Evolutionary conservation across 2,113 vertebrate species (phyloP).

Genomic region (Hyaena hyaena): DNA sequence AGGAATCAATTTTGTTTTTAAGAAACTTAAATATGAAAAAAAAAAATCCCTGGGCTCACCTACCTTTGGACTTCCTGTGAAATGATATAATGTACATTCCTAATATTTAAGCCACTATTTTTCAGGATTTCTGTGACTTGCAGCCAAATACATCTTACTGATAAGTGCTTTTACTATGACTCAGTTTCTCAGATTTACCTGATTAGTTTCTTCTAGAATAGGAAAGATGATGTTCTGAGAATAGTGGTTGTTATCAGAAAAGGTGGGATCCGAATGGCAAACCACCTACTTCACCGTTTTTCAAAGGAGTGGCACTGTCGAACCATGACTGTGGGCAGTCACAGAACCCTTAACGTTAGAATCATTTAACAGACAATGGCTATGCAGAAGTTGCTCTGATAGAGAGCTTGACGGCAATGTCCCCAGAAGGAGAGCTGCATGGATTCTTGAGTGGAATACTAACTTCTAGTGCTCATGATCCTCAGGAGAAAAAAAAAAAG

Average conservation of each 20-base stretch:
- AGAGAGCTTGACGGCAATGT: constrained; percentile 45
- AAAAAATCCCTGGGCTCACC: neutral
- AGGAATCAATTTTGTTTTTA: neutral
- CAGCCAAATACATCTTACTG: neutral
- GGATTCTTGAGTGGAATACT: constrained; percentile 69
- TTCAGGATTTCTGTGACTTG: constrained; percentile 30
- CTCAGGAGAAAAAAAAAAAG: constrained; percentile 55
- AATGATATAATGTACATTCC: neutral
- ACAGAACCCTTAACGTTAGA: neutral
- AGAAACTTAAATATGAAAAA: constrained; percentile 21
- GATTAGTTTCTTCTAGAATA: neutral
- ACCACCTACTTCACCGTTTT: neutral
- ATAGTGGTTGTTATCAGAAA: neutral
- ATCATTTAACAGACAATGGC: neutral
- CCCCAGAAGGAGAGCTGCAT: constrained; percentile 28
- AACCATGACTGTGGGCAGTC: neutral
- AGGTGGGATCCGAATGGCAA: neutral
- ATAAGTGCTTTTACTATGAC: neutral
- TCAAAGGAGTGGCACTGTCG: neutral
- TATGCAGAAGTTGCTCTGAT: neutral
- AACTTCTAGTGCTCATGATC: constrained; percentile 68
- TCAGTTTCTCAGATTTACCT: constrained; percentile 16
- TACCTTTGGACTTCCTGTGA: neutral
- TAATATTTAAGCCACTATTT: neutral
- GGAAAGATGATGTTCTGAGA: neutral